phyloP scores from a whole-genome alignment of 2,797 vertebrate genomes.

The Decapterus maruadsi region DNA sequence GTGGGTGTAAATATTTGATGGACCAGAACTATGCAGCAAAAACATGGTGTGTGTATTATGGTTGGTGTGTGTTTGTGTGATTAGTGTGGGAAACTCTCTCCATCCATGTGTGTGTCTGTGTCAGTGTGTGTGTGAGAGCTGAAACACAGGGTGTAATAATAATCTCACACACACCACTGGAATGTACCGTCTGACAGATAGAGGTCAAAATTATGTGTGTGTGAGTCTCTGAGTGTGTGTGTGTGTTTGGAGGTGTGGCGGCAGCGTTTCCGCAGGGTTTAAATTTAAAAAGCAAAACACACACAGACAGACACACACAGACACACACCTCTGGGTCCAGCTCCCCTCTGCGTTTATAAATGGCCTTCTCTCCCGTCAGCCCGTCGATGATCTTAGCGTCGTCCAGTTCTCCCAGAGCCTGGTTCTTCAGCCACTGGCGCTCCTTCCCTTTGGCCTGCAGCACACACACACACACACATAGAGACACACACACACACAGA shows the following conservation, averaged over 20 bases:
- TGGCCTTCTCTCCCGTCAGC: conserved; percentile 94
- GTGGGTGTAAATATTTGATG: conserved; percentile 34
- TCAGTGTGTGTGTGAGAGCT: conserved; percentile 33
- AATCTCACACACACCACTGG: conserved; percentile 69
- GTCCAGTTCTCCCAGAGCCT: conserved; percentile 94
- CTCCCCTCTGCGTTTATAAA: conserved; percentile 96
- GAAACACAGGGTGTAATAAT: conserved; percentile 56
- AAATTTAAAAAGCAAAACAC: conserved; percentile 11
- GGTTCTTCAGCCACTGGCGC: conserved; percentile 96
- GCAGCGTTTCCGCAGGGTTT: conserved; percentile 6
- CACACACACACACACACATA: conserved; percentile 42
- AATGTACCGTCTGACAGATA: conserved; percentile 66
- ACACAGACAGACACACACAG: conserved; percentile 11
- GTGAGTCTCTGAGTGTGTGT: conserved; percentile 37
- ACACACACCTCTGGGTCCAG: conserved; percentile 92
- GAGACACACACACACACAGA: conserved; percentile 48
- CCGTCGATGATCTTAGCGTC: conserved; percentile 98
- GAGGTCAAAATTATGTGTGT: conserved; percentile 60
- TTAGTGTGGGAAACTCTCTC: conserved; percentile 48
- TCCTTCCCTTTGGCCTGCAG: conserved; percentile 97
- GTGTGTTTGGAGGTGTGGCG: conserved; percentile 44
- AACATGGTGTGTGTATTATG: conserved; percentile 62
- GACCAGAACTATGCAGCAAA: conserved; percentile 67
- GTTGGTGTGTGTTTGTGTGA: conserved; percentile 60
- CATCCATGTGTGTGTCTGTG: conserved; percentile 10